phyloP scores from a whole-genome alignment of 2,888 invertebrate genomes.

The Metellina segmentata region DNA sequence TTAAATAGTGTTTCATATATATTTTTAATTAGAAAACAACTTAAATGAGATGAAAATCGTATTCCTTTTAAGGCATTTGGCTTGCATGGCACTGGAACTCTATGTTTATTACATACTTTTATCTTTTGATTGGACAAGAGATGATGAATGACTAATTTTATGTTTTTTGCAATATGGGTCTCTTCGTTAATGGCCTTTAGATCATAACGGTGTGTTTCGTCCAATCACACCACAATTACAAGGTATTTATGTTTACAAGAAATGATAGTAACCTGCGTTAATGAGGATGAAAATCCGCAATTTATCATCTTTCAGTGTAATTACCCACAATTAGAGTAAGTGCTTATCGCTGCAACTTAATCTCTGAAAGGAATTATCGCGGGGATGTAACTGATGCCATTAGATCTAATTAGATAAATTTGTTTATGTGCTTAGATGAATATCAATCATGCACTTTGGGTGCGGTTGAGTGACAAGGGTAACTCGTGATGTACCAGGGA shows the following conservation, averaged over 20 bases:
- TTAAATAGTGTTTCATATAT: too few species aligned
- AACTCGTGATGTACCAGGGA: background rate
- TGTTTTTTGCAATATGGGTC: background rate
- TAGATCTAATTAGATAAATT: constrained; percentile 1
- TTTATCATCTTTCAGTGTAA: constrained; percentile 28
- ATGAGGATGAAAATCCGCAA: constrained; percentile 25
- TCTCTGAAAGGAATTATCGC: background rate
- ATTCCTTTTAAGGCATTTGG: too few species aligned
- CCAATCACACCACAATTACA: background rate
- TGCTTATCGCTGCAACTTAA: constrained; percentile 29
- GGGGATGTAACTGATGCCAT: background rate
- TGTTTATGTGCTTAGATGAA: background rate
- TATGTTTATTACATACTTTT: too few species aligned
- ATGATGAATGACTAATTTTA: background rate
- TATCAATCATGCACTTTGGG: background rate
- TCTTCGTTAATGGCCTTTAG: too few species aligned
- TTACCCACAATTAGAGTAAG: constrained; percentile 32
- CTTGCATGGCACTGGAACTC: too few species aligned
- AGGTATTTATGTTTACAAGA: background rate
- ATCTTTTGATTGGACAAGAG: background rate
- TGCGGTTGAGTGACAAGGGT: background rate
- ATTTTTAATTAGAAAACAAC: too few species aligned
- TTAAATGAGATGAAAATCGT: too few species aligned
- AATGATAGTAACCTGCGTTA: background rate
- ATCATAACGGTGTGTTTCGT: background rate